A percentile compares a stretch with the other conserved stretches of the same genome.
Evolutionary conservation across 1,140 invertebrate genomes (phyloP).

Genomic region (Pogonomyrmex californicus): DNA sequence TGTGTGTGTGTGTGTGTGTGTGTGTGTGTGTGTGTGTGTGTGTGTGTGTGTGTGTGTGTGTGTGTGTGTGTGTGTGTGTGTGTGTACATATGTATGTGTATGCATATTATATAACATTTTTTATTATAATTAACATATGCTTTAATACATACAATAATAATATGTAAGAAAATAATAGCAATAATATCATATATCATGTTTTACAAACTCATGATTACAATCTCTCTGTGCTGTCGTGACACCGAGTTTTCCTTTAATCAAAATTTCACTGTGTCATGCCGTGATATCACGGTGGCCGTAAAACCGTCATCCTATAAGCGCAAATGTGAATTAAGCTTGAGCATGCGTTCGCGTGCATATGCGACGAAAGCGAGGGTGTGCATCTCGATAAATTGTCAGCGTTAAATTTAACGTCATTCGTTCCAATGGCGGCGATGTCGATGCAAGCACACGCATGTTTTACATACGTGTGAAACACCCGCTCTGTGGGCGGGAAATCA

Average conservation of each 20-base stretch:
- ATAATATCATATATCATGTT: background rate
- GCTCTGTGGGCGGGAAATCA: conserved; percentile 6
- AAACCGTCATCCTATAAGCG: conserved; percentile 50
- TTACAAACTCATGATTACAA: background rate
- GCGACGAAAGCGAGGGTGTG: conserved; percentile 19
- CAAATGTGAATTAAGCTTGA: conserved; percentile 57
- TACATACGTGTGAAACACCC: conserved; percentile 26
- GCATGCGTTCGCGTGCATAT: conserved; percentile 32
- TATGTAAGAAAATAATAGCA: background rate
- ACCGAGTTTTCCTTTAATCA: conserved; percentile 43
- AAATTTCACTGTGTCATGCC: conserved; percentile 44
- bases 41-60: no score
- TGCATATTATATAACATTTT: background rate
- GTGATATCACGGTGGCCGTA: conserved; percentile 46
- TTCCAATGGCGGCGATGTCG: conserved; percentile 69
- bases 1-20: no score
- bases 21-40: no score
- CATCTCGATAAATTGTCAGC: conserved; percentile 82
- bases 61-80: no score
- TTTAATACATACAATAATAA: background rate
- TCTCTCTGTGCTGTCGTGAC: background rate
- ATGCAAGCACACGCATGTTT: conserved; percentile 21
- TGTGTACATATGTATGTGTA: background rate
- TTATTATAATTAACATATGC: background rate
- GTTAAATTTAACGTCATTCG: conserved; percentile 84